Evolutionary conservation across 1,140 invertebrate genomes (phyloP).

Genomic region (Tetramorium simillimum): DNA sequence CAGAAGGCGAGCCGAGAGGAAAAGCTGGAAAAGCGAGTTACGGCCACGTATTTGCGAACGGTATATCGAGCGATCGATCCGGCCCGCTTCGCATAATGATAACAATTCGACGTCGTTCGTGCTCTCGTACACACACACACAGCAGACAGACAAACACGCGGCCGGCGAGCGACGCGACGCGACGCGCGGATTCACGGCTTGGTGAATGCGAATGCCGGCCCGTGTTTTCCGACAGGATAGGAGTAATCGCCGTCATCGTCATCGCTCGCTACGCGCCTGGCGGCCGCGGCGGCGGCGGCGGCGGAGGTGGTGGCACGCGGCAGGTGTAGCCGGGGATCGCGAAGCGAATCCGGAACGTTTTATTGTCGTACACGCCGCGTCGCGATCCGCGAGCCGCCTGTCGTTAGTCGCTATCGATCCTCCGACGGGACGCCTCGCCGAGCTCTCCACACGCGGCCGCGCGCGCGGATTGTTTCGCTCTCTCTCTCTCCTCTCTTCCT

Average conservation of each 20-base stretch:
- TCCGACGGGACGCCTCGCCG: neutral
- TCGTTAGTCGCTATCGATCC: conserved; percentile 66
- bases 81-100: neutral
- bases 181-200: conserved; percentile 71
- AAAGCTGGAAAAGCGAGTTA: neutral
- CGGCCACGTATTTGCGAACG: neutral
- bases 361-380: conserved; percentile 65
- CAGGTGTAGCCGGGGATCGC: conserved; percentile 68
- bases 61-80: conserved; percentile 11
- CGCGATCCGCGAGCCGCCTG: conserved; percentile 54
- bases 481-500: neutral
- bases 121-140: neutral
- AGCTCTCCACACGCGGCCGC: conserved; percentile 3
- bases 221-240: conserved; percentile 68
- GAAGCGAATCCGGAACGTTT: conserved; percentile 71
- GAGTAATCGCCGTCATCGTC: conserved; percentile 61
- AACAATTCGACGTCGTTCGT: neutral
- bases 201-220: conserved; percentile 68
- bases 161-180: neutral
- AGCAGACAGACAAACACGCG: neutral
- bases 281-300: neutral
- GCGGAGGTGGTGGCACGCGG: conserved; percentile 44
- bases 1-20: neutral
- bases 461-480: neutral
- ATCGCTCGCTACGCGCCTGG: conserved; percentile 29